Base-by-base conservation (phyloP, 1,140 invertebrate genomes). In the Cheumatopsyche charites region DNA sequence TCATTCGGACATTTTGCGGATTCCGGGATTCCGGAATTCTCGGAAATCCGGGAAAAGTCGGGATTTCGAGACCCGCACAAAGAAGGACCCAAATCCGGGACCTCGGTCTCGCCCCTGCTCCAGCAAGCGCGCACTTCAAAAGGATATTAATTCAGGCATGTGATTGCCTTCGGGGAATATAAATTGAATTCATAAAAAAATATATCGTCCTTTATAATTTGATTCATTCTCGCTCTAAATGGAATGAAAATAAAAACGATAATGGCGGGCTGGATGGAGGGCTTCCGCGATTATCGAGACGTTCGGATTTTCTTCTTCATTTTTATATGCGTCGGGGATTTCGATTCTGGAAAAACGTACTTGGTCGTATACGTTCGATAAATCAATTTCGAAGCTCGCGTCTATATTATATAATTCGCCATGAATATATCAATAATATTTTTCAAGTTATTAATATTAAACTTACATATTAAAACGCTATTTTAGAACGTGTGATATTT, bases 171-270 rank as follows among this genome's bases (percentile, higher is more conserved):
- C 58, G 29, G 45, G 58, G 52, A 62, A 70, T 42, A 70, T 70
- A 70, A 70, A 70, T 70, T 70, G 67, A 70, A 61, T 70, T 70
- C 67, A 70, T 70, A 70, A 58, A 70, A 36, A 45, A 70, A 61
- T 61, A 70, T 55, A 36, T 68, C 62, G 41, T 43, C 15, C 29
- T 23, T 58, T 15, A 42, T 42, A 63, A 63, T 63, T 63, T 63
- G 62, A 63, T 63, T 63, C 62, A 63, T 63, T 63, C 42, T 63
- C 41, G 41, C 41, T 63, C 29, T 63, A 63, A 63, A 63, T 42
- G 29, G 62, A 63, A 63, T 63, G 62, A 63, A 63, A 63, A 63
- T 42, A 63, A 63, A 63, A 63, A 63, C 62, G 62, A 63, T 63
- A 63, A 63, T 63, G 62, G 62, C 13, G 62, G 62, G 26, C 15